Conservation (phyloP, 2,888 invertebrate species). For the Zonitis immaculata region DNA sequence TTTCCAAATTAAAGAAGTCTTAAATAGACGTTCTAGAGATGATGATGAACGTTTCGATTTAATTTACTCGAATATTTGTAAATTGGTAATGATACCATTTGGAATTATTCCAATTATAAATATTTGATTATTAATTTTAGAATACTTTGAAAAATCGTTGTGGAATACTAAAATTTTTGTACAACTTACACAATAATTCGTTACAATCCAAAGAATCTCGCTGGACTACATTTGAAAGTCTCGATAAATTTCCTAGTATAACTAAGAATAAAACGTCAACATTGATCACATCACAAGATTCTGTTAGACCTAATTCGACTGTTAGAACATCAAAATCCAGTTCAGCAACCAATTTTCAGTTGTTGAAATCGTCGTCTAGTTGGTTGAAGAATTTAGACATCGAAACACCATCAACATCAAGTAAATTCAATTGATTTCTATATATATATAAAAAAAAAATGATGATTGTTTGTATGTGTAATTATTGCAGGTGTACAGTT, state of each 20-base stretch:
- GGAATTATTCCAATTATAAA: no score
- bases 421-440: background rate
- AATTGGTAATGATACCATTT: conserved; percentile 33
- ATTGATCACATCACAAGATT: conserved; percentile 36
- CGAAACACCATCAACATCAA: conserved; percentile 23
- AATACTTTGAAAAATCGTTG: conserved; percentile 37
- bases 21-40: conserved; percentile 31
- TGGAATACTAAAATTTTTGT: conserved; percentile 37
- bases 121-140: no score
- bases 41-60: conserved; percentile 41
- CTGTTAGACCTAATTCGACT: conserved; percentile 29
- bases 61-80: conserved; percentile 39
- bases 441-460: no score
- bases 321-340: conserved; percentile 14
- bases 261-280: conserved; percentile 25
- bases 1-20: conserved; percentile 32
- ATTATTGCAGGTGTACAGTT: conserved; percentile 19
- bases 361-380: conserved; percentile 1
- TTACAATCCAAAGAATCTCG: conserved; percentile 18
- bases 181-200: conserved; percentile 29
- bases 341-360: conserved; percentile 10
- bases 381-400: conserved; percentile 8
- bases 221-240: conserved; percentile 29
- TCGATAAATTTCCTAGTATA: conserved; percentile 27
- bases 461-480: background rate